These are phyloP conservation scores for Triplophysa rosa DNA, from an alignment of 2,113 vertebrate species.

Conservation along the genomic window DNA sequence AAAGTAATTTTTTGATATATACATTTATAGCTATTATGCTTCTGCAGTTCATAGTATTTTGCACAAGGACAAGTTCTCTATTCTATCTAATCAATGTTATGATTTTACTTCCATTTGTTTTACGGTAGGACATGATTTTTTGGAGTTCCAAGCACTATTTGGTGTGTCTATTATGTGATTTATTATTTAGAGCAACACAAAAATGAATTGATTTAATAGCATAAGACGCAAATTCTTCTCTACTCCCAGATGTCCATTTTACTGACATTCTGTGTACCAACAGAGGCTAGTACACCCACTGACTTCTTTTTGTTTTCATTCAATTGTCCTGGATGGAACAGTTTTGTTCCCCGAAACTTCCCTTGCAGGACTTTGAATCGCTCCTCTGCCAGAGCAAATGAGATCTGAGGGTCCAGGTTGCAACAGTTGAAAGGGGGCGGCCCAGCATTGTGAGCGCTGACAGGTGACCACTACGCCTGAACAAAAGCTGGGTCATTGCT, in stretches of 20 bases:
- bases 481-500: constrained; percentile 80
- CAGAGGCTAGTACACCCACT: constrained; percentile 37
- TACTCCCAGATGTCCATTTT: constrained; percentile 20
- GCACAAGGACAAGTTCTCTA: too few species aligned
- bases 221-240: constrained; percentile 5
- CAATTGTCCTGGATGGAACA: constrained; percentile 50
- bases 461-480: constrained; percentile 80
- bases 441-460: constrained; percentile 71
- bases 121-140: background rate
- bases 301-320: constrained; percentile 50
- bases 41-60: too few species aligned
- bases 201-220: background rate
- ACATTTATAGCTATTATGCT: too few species aligned
- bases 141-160: background rate
- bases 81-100: too few species aligned
- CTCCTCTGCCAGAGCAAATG: constrained; percentile 63
- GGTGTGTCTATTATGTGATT: background rate
- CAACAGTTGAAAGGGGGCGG: constrained; percentile 57
- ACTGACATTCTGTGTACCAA: constrained; percentile 24
- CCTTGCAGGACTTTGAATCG: constrained; percentile 67
- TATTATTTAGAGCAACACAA: background rate
- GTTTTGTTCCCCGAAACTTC: constrained; percentile 58
- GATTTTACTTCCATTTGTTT: too few species aligned
- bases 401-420: constrained; percentile 62
- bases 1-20: too few species aligned